Evolutionary conservation across 2,797 vertebrate species (phyloP), one percentile per base, ranked within the genome.

Genomic region (Lithobates sylvaticus): DNA sequence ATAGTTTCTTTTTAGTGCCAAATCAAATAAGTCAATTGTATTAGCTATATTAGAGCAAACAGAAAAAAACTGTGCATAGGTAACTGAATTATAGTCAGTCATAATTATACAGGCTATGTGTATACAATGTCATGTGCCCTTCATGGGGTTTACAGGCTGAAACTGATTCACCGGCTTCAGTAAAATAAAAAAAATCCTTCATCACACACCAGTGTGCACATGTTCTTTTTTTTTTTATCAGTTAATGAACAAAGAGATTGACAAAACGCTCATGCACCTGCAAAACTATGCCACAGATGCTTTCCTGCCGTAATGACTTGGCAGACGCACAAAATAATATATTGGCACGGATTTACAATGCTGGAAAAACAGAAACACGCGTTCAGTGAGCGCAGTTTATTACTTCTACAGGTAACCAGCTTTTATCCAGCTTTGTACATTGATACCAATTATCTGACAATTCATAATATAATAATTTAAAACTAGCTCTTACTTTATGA

Each of bases 231-330:
- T 36, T 34, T 74, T 83, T 65, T 26, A 74, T 65, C 50, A 74
- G 61, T 36, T 50, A 83, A 67, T 83, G 34, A 58, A 18, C 44
- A 29, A 27, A 71, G 9, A 80, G 29, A 80, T 58, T 70, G 44
- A 80, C 23, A 29, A 80, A 70, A 71, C 44, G 15, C 36, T 71
- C 67, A 54, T 34, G 78, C 78, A 70, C 78, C 78, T 80, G 78
- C 78, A 50, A 34, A 69, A 69, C 67, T 80, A 69, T 80, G 67
- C n/a, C 32, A 80, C 78, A 80, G 78, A 80, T 80, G 67, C 78
- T 21, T 71, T 44, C 78, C 67, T 6, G 67, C 42, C 58, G 78
- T 50, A 80, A 80, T 70, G 78, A 80, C 39, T 80, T 80, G 78
- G 78, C 78, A 58, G 29, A 16, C 32, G 21, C 78, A 80, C 78